Base-by-base conservation (phyloP, 2,113 vertebrate genomes). In the Onychostruthus taczanowskii region DNA sequence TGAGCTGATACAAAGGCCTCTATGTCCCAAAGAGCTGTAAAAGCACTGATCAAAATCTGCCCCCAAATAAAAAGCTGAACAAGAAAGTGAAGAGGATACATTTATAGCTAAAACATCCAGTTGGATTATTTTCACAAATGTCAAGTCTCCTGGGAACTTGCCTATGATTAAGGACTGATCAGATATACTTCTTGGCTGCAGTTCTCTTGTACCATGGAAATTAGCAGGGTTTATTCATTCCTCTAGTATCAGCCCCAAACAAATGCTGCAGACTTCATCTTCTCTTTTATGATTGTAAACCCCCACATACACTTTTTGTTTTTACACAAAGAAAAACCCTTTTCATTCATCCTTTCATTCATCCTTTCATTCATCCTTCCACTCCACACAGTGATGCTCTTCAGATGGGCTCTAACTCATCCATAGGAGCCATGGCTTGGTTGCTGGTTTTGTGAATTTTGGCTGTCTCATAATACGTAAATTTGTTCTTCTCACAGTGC, bases 261-360 rank as follows among this genome's bases (percentile, higher is more conserved):
- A 87, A 89, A 89, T 20, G 9, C 35, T 70, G 46, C 26, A 76
- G 55, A 18, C 7, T 89, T 89, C 33, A 66, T 80, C 50, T 85
- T 75, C 70, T 74, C 24, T 77, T 90, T 72, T 35, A 50, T 20
- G 22, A 26, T 30, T 84, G 19, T 28, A 89, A 70, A 66, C 7
- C 18, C 20, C 1, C 0, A 52, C 2, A 6, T n/a, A n/a, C 1
- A 1, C 10, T 55, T 89, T 66, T 90, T 49, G 55, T 80, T n/a
- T 49, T 73, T 61, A 18, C 22, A 27, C n/a, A 62, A 58, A 90
- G 59, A 83, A 95, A 90, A 77, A 31, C 15, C 30, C 59, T 91
- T 91, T 89, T 75, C 44, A 87, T 89, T 89, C 84, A 67, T 58
- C 64, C 7, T 91, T 89, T 75, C 41, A 87, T 89, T 89, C 84